These are phyloP conservation scores for Prinia subflava DNA, from an alignment of 2,113 vertebrate species.

Conservation along the genomic window DNA sequence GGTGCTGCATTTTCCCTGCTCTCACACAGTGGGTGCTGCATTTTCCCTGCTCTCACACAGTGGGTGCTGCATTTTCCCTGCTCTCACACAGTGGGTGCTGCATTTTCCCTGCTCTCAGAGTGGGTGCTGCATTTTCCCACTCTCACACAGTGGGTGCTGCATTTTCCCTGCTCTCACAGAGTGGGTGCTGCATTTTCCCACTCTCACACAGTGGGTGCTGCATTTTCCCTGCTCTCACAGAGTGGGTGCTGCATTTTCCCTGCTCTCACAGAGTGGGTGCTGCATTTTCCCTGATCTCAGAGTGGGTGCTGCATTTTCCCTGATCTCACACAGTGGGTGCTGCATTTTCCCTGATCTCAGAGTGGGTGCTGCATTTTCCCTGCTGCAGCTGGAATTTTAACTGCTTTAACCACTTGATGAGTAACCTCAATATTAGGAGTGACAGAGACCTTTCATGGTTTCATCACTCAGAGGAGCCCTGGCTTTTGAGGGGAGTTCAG, in stretches of 20 bases:
- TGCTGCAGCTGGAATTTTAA: constrained; percentile 27
- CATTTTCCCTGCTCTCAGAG: too few relatives aligned
- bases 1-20: not conserved
- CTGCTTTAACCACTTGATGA: constrained; percentile 49
- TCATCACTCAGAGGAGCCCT: constrained; percentile 26
- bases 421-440: constrained; percentile 19
- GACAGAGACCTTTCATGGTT: not conserved
- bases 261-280: too few relatives aligned
- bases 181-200: too few relatives aligned
- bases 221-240: too few relatives aligned
- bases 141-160: too few relatives aligned
- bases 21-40: not conserved
- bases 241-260: too few relatives aligned
- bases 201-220: too few relatives aligned
- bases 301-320: not conserved
- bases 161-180: too few relatives aligned
- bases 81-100: too few relatives aligned
- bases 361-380: not conserved
- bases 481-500: not conserved
- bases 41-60: too few relatives aligned
- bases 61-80: constrained; percentile 16
- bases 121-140: too few relatives aligned
- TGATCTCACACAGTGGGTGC: not conserved
- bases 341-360: too few relatives aligned
- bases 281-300: not conserved